Evolutionary conservation across 2,797 vertebrate genomes (phyloP), one percentile per base, ranked within the genome.

Genomic region (Microctenopoma lineatum): DNA sequence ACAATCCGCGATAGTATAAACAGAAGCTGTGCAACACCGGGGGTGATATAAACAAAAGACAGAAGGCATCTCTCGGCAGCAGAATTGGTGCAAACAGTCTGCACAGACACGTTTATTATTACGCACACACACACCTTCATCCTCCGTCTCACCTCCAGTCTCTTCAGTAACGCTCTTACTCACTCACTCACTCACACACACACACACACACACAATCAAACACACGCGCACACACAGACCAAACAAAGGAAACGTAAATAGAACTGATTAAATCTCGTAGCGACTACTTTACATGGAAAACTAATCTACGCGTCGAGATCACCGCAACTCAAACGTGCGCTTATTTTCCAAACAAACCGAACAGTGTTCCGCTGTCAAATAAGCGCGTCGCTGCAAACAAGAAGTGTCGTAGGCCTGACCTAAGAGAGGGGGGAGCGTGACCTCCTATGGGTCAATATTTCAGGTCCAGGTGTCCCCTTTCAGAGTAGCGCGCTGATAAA

Each of bases 401-500:
- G 87, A 59, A 59, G 65, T 51, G 80, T 86, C 80, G 89, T 78
- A 87, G 85, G 89, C 87, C 89, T 84, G 79, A 77, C 83, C 73
- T 84, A 70, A 64, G 77, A 85, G 77, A 14, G 41, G 14, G 5
- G 75, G 74, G 81, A 81, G 86, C 81, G 55, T 90, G 85, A 88
- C 89, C 89, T 87, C 85, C 62, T 59, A 67, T 76, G 71, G 90
- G 93, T 93, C 92, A 67, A 90, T 91, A 80, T 14, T 53, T 64
- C 75, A 84, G 89, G 89, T 90, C 89, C 93, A 90, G 86, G 88
- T 90, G 90, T 90, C 86, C 89, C 84, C 89, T 70, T 89, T 84
- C 84, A 85, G 90, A 90, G 91, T 73, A 82, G 84, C 87, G 59
- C 84, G 72, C 87, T 88, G 88, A 94, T 92, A 94, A 93, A 91